These are phyloP conservation scores for Bryconaethiops microstoma DNA, from an alignment of 2,797 vertebrate species.

Conservation along the genomic window DNA sequence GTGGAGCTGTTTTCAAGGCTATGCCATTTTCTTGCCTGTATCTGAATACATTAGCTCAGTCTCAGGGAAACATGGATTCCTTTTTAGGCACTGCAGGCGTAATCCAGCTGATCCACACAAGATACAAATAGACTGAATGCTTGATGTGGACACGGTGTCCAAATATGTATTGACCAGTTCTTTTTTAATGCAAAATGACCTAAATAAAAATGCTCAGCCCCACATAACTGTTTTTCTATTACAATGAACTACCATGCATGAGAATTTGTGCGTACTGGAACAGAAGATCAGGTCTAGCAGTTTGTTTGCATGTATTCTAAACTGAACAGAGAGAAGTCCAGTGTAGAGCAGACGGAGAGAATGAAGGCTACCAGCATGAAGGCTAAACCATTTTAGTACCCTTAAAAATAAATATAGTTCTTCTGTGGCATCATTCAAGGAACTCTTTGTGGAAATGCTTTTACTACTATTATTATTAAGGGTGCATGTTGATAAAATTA, in stretches of 20 bases:
- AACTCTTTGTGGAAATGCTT: too few relatives aligned
- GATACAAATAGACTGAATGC: neutral
- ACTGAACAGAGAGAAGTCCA: neutral
- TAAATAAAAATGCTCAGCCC: neutral
- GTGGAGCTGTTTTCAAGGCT: conserved; percentile 13
- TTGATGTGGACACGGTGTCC: neutral
- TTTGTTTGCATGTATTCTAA: neutral
- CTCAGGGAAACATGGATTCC: neutral
- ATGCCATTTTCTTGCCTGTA: neutral
- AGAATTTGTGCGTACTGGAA: conserved; percentile 10
- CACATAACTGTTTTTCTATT: neutral
- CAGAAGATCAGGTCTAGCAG: conserved; percentile 9
- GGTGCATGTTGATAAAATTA: too few relatives aligned
- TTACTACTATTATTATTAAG: too few relatives aligned
- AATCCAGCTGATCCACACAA: neutral
- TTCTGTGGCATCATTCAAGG: too few relatives aligned
- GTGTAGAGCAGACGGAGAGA: neutral
- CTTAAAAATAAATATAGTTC: too few relatives aligned
- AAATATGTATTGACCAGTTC: neutral
- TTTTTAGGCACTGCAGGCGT: neutral
- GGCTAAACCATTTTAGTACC: too few relatives aligned
- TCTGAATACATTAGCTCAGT: conserved; percentile 21
- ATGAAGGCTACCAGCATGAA: neutral
- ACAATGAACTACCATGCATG: neutral
- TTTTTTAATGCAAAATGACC: too few relatives aligned